These are phyloP conservation scores for Nyctereutes procyonoides DNA, from an alignment of 2,113 vertebrate genomes.

Conservation along the genomic window DNA sequence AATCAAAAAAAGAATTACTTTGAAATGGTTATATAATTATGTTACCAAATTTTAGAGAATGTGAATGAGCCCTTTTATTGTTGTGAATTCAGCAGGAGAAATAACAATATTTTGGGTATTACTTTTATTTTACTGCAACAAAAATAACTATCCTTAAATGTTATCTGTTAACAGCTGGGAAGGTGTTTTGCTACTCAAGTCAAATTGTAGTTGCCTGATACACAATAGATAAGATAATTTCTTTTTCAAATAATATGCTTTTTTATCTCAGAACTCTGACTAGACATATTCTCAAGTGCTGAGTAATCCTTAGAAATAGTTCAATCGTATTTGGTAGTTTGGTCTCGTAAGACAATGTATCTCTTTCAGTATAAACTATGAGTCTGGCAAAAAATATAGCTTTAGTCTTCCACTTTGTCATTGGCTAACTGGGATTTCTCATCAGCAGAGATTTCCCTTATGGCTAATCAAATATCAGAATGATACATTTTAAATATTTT, in stretches of 20 bases:
- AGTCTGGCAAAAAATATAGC: background rate
- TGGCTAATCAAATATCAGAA: conserved; percentile 1
- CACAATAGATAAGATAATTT: background rate
- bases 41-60: background rate
- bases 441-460: background rate
- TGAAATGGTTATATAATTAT: conserved; percentile 51
- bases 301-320: conserved; percentile 64
- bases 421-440: background rate
- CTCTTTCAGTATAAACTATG: background rate
- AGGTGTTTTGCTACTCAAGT: background rate
- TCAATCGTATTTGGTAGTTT: conserved; percentile 61
- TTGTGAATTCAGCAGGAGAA: background rate
- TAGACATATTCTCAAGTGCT: conserved; percentile 61
- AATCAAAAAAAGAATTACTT: background rate
- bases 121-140: background rate
- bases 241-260: conserved; percentile 36
- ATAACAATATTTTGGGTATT: background rate
- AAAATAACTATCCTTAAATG: background rate
- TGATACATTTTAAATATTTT: background rate
- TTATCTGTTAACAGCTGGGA: background rate
- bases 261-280: background rate
- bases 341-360: conserved; percentile 40
- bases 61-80: background rate
- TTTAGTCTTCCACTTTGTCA: background rate
- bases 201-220: background rate